Evolutionary conservation across 1,140 invertebrate genomes (phyloP), one percentile per base, ranked within the genome.

Genomic region (Drosophila tristis): DNA sequence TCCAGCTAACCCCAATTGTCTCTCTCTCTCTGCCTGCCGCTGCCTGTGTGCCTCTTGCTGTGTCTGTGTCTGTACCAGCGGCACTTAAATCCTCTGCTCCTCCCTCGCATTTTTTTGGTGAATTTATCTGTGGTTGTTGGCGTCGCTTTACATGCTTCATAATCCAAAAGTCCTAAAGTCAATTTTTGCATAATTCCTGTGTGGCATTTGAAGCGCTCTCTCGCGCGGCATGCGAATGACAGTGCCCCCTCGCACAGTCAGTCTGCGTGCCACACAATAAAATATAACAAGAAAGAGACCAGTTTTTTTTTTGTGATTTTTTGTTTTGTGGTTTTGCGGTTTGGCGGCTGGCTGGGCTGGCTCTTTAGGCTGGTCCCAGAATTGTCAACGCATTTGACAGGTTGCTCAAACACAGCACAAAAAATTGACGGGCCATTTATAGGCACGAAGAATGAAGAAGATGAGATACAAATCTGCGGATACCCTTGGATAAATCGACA

Each of bases 141-240:
- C 29, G 45, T 47, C 70, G 49, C 48, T 73, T 58, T 31, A 53
- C 71, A 60, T 42, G 62, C 71, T 65, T 60, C 71, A 74, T 75
- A 75, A 76, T 58, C 72, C 62, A 66, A 66, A 66, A 74, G 26
- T 64, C 53, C 20, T 39, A 54, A 74, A 75, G 61, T 75, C 60
- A 65, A 74, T 74, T 74, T 74, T 53, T 59, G 72, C 61, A 74
- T 74, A 74, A 74, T 74, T 74, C 48, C 59, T 42, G 51, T 31
- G 35, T 25, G 20, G 50, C 5, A 20, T 42, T 2, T 3, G 15
- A 16, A 16, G 16, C 16, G 16, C 16, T 1, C 16, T 16, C 16
- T 16, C 16, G 1, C 16, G 50, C 56, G 42, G 39, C 47, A 68
- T 68, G 68, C 59, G 50, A 49, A 11, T 29, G 57, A 31, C 26